phyloP scores from a whole-genome alignment of 2,797 vertebrate genomes.

The Mycteria americana region DNA sequence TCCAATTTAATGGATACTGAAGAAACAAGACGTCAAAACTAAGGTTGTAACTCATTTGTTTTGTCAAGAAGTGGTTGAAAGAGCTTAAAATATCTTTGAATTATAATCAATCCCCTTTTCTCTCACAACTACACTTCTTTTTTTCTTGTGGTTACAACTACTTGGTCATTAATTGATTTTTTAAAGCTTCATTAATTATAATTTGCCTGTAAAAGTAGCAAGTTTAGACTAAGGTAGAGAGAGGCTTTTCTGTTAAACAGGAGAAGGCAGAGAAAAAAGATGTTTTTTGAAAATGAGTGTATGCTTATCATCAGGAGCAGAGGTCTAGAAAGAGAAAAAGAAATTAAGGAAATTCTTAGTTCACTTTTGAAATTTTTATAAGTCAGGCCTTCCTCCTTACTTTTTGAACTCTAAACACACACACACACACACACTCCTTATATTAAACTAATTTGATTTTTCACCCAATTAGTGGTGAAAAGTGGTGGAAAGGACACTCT shows the following conservation, averaged over 20 bases:
- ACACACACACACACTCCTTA: too few relatives aligned
- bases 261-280: not conserved
- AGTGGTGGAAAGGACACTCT: not conserved
- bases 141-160: not conserved
- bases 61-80: not conserved
- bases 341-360: not conserved
- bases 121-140: not conserved
- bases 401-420: not conserved
- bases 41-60: slow-evolving; percentile 3
- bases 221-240: not conserved
- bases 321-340: not conserved
- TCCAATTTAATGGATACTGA: not conserved
- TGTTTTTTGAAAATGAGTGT: not conserved
- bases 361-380: not conserved
- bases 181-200: not conserved
- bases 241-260: not conserved
- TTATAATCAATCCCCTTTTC: not conserved
- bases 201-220: not conserved
- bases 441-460: not conserved
- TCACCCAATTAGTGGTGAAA: not conserved
- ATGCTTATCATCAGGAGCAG: not conserved
- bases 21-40: not conserved
- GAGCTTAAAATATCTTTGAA: not conserved
- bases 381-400: not conserved
- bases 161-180: not conserved